Evolutionary conservation across 2,888 invertebrate genomes (phyloP).

Genomic region (Lacanobia wlatinum): DNA sequence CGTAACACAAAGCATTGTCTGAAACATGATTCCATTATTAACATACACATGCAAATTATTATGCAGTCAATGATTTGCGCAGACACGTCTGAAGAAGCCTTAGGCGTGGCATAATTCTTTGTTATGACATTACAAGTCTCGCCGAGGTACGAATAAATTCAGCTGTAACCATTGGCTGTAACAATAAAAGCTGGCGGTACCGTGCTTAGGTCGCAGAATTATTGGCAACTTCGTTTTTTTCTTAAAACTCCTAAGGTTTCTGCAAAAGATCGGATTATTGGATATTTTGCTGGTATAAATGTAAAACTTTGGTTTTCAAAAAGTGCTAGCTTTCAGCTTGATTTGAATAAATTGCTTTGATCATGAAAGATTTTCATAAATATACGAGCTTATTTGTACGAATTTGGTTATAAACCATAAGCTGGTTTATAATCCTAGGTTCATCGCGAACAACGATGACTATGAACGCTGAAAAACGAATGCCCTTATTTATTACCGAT

Average conservation of each 20-base stretch:
- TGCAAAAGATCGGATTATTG: not conserved
- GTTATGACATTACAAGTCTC: slow-evolving; percentile 70
- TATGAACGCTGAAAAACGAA: too few relatives aligned
- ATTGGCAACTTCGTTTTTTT: not conserved
- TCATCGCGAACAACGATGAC: too few relatives aligned
- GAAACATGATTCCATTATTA: slow-evolving; percentile 22
- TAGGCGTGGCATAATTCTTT: slow-evolving; percentile 62
- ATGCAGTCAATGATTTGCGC: slow-evolving; percentile 34
- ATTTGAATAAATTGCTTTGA: too few relatives aligned
- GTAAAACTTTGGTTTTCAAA: too few relatives aligned
- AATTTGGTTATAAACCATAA: too few relatives aligned
- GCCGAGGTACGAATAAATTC: slow-evolving; percentile 69
- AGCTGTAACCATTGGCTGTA: slow-evolving; percentile 72
- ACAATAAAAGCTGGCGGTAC: slow-evolving; percentile 70
- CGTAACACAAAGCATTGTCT: slow-evolving; percentile 25
- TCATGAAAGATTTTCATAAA: too few relatives aligned
- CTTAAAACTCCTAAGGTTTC: not conserved
- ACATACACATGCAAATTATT: slow-evolving; percentile 35
- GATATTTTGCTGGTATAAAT: too few relatives aligned
- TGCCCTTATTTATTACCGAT: too few relatives aligned
- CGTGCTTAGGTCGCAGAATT: slow-evolving; percentile 16
- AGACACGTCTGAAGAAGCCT: slow-evolving; percentile 41
- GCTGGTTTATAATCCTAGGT: too few relatives aligned
- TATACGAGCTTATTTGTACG: too few relatives aligned
- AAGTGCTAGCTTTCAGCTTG: too few relatives aligned